Evolutionary conservation across 2,888 invertebrate species (phyloP).

Genomic region (Chydorus sphaericus): DNA sequence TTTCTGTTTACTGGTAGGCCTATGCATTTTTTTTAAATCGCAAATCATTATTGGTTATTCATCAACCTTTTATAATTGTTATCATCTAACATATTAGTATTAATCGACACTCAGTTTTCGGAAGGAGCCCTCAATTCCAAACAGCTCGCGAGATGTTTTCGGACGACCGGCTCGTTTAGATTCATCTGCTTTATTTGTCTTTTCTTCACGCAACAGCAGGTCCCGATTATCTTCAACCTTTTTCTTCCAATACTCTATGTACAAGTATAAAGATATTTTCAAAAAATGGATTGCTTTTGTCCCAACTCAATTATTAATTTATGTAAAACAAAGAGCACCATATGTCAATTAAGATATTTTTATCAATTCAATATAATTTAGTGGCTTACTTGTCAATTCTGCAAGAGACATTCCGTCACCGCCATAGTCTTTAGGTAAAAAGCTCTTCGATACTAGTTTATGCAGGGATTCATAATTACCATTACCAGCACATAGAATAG

Average conservation of each 20-base stretch:
- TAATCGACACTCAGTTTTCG: constrained; percentile 59
- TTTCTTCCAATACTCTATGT: constrained; percentile 44
- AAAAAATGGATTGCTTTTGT: background rate
- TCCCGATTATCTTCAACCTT: constrained; percentile 58
- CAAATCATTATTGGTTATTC: too few relatives aligned
- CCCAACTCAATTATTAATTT: background rate
- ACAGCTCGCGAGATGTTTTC: constrained; percentile 69
- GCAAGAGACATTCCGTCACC: constrained; percentile 47
- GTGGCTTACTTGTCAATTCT: constrained; percentile 31
- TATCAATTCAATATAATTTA: background rate
- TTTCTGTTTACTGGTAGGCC: too few relatives aligned
- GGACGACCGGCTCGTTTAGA: constrained; percentile 54
- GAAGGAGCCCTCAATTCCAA: constrained; percentile 80
- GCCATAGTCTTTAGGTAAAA: constrained; percentile 69
- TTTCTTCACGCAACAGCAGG: constrained; percentile 70
- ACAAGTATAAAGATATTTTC: background rate
- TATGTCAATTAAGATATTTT: background rate
- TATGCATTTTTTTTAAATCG: too few relatives aligned
- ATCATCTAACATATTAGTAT: too few relatives aligned
- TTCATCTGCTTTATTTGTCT: constrained; percentile 62
- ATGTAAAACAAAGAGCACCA: background rate
- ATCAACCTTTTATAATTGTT: too few relatives aligned
- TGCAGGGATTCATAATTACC: constrained; percentile 54
- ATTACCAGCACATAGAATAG: too few relatives aligned
- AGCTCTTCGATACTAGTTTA: constrained; percentile 60